phyloP scores from a whole-genome alignment of 2,888 invertebrate genomes.

The Noctua janthina region DNA sequence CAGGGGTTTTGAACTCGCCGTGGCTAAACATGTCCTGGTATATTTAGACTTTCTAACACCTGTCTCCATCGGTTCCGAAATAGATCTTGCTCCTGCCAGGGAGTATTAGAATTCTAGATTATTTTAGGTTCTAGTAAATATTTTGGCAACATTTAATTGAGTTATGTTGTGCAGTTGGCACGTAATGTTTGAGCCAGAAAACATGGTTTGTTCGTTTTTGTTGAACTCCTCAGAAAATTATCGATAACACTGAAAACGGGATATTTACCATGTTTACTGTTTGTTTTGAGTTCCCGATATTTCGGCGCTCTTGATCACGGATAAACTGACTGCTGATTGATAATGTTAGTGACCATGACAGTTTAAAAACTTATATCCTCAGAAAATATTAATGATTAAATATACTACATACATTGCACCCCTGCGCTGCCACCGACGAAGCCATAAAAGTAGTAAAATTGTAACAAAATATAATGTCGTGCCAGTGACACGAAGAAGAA shows the following conservation, averaged over 20 bases:
- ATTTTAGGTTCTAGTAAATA: slow-evolving; percentile 48
- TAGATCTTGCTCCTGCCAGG: slow-evolving; percentile 59
- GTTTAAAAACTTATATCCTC: no score
- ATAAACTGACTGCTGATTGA: no score
- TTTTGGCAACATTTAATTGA: neutral
- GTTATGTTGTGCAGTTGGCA: neutral
- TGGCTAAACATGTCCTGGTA: slow-evolving; percentile 54
- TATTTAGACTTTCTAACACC: slow-evolving; percentile 72
- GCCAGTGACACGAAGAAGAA: neutral
- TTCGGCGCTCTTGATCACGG: no score
- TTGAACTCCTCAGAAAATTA: neutral
- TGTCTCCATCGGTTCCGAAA: slow-evolving; percentile 63
- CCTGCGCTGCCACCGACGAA: neutral
- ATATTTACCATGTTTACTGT: no score
- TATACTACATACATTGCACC: neutral
- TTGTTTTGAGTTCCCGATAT: no score
- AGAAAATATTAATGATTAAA: neutral
- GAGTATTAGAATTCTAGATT: slow-evolving; percentile 37
- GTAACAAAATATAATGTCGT: neutral
- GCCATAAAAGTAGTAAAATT: neutral
- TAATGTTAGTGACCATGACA: no score
- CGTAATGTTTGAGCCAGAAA: neutral
- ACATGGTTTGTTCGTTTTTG: neutral
- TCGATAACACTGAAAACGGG: no score
- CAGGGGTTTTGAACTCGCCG: slow-evolving; percentile 71